phyloP scores from a whole-genome alignment of 2,113 vertebrate genomes.

The Stercorarius parasiticus region DNA sequence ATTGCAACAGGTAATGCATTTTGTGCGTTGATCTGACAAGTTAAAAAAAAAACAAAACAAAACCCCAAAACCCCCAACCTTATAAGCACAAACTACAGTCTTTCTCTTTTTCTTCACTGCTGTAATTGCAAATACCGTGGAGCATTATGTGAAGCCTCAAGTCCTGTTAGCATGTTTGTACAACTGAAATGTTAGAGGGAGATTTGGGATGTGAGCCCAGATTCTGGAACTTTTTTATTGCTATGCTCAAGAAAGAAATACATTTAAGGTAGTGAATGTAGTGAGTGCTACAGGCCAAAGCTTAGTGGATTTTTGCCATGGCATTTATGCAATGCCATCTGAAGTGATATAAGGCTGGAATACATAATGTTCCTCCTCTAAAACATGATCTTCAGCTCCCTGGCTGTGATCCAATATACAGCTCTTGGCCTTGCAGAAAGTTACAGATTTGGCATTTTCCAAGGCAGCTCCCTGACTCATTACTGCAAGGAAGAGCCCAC shows the following conservation, averaged over 20 bases:
- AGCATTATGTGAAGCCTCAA: background rate
- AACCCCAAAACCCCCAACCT: fast-evolving
- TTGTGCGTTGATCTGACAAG: background rate
- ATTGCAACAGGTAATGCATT: background rate
- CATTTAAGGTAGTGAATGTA: background rate
- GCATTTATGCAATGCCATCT: background rate
- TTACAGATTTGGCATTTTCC: background rate
- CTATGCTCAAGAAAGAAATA: background rate
- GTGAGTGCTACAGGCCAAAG: background rate
- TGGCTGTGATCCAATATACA: background rate
- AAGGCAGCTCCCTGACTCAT: background rate
- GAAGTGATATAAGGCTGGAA: background rate
- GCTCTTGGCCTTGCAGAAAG: background rate
- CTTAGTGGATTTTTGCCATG: background rate
- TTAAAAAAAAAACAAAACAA: background rate
- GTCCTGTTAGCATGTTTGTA: background rate
- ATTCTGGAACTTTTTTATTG: background rate
- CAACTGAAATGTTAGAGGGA: background rate
- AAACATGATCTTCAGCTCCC: background rate
- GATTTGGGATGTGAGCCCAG: background rate
- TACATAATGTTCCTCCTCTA: background rate
- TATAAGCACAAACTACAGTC: background rate
- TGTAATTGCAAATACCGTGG: background rate
- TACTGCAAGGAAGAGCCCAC: background rate
- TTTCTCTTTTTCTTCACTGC: background rate